Evolutionary conservation across 2,113 vertebrate genomes (phyloP), one percentile per base, ranked within the genome.

Genomic region (Turnix velox): DNA sequence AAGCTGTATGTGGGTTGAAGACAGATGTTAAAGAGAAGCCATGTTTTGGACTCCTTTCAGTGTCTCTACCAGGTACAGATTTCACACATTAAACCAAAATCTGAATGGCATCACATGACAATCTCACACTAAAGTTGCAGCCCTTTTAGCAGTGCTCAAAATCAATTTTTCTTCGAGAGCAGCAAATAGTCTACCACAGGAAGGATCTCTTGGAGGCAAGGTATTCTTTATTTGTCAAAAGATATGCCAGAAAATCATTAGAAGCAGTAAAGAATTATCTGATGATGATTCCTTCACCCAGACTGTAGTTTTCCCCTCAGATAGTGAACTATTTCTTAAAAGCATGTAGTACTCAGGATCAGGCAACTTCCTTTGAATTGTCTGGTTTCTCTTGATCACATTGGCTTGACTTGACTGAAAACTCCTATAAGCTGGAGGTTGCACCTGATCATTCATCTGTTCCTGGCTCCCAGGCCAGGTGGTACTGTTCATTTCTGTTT

Each of bases 151-250:
- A 72, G 30, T 28, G 24, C 48, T 71, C 67, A 82, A 46, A 87
- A 65, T 1, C 9, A 5, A 28, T 74, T 77, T 80, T 10, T 13
- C 22, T 67, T 43, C 4, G 3, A 90, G 57, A 52, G 25, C 7
- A 51, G 49, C 71, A 86, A 85, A 88, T 20, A 80, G 57, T 0
- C 0, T 43, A 72, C n/a, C 46, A 86, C 27, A 61, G 59, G 67
- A 86, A 81, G n/a, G 71, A 12, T 27, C 24, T 59, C 61, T 48
- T 59, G 15, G 54, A 95, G 71, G 48, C 10, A 74, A 84, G 77
- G 82, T 39, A 33, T 51, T 83, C 63, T 79, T 73, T 92, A 13
- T 91, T 92, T 82, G 79, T 86, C 79, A 83, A 86, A 77, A 84
- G 3, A 6, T 31, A 18, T 40, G 17, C 66, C 75, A 69, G 18